Evolutionary conservation across 2,888 invertebrate genomes (phyloP), one percentile per base, ranked within the genome.

Genomic region (Brenthis hecate): DNA sequence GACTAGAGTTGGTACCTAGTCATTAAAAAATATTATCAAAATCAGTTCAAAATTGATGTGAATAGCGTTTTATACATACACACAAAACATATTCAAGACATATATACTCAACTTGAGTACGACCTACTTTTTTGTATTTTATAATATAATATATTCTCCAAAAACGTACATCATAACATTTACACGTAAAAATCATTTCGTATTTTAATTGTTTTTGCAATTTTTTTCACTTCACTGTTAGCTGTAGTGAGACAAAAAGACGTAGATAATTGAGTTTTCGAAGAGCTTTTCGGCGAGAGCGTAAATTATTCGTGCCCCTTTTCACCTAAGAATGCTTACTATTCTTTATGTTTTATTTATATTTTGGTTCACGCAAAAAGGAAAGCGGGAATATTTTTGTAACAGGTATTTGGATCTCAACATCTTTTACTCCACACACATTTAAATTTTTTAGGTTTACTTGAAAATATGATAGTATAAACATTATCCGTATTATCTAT

Each of bases 231-330:
- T 48, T 14, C 53, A 50, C 50, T 61, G 48, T 48, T 61, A 55
- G 48, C 55, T 36, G 54, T 65, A 77, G 47, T 54, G 63, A 83
- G 81, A 85, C 84, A 85, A 87, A 82, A 87, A 84, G 81, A 82
- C 79, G 81, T 84, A 85, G 80, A 82, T 86, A 87, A 87, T 87
- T 85, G 84, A 84, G 84, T 85, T 85, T 85, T 86, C 85, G 80
- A 74, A 78, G 79, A 85, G 81, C 84, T 84, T 82, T 85, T 76
- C 78, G 79, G 81, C 74, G 78, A 78, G 79, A 75, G 78, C 79
- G 80, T 82, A 82, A 85, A 61, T 61, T 86, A 86, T 85, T 81
- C 81, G 56, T 60, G 60, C 69, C 54, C 56, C 53, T 62, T 70
- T 61, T 48, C 51, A 65, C 61, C 53, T 68, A 58, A 56, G 57